Percentiles rank a stretch among this genome's conserved stretches.
Evolutionary conservation across 2,888 invertebrate species (phyloP).

Genomic region (Calephelis perditalis): DNA sequence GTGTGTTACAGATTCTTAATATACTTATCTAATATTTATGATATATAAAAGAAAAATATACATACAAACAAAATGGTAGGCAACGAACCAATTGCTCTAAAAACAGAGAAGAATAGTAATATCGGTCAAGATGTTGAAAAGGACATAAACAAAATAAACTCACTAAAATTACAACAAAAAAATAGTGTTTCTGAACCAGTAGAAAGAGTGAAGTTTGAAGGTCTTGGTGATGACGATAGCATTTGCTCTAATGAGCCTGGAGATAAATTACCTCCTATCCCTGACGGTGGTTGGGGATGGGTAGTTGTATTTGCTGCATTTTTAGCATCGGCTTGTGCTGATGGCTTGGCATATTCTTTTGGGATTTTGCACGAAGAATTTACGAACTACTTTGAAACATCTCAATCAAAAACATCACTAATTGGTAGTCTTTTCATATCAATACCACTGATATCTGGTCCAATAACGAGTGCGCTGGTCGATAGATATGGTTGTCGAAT

Average conservation of each 20-base stretch:
- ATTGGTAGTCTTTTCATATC: slow-evolving; percentile 94
- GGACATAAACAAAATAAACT: slow-evolving; percentile 59
- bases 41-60: slow-evolving; percentile 18
- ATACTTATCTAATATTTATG: slow-evolving; percentile 18
- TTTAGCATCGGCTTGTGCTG: slow-evolving; percentile 91
- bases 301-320: slow-evolving; percentile 91
- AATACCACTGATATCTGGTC: slow-evolving; percentile 90
- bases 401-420: slow-evolving; percentile 90
- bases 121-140: slow-evolving; percentile 33
- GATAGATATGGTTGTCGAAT: slow-evolving; percentile 88
- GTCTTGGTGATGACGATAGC: slow-evolving; percentile 65
- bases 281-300: slow-evolving; percentile 94
- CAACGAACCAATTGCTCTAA: slow-evolving; percentile 25
- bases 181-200: slow-evolving; percentile 41
- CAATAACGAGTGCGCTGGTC: slow-evolving; percentile 89
- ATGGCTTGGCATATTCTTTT: slow-evolving; percentile 95
- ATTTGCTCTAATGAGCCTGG: slow-evolving; percentile 55
- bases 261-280: slow-evolving; percentile 78
- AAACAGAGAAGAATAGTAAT: slow-evolving; percentile 25
- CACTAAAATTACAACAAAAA: slow-evolving; percentile 49
- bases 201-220: slow-evolving; percentile 66
- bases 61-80: slow-evolving; percentile 27
- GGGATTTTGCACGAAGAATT: slow-evolving; percentile 92
- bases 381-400: slow-evolving; percentile 85
- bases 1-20: slow-evolving; percentile 24